Conservation (phyloP, 2,888 invertebrate species). For the Taphrorychus bicolor region DNA sequence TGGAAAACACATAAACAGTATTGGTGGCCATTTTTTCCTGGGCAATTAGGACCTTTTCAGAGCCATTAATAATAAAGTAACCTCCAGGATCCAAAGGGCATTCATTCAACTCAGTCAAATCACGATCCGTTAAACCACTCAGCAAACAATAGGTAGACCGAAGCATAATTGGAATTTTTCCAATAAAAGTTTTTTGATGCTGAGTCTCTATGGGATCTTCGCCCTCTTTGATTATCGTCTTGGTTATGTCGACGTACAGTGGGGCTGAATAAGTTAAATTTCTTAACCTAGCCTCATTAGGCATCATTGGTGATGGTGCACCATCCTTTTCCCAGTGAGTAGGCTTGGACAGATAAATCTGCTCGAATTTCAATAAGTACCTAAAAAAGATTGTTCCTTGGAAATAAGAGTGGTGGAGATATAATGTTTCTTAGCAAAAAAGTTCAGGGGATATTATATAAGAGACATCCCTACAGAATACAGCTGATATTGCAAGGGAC, state of each 20-base stretch:
- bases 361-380: conserved; percentile 96
- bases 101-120: conserved; percentile 98
- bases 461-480: no score
- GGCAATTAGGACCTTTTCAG: conserved; percentile 92
- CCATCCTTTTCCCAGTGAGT: conserved; percentile 99
- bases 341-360: conserved; percentile 98
- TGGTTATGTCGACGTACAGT: conserved; percentile 97
- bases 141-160: conserved; percentile 96
- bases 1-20: conserved; percentile 98
- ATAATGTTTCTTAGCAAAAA: no score
- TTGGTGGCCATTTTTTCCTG: conserved; percentile 99
- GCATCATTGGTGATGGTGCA: conserved; percentile 99
- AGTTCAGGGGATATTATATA: no score
- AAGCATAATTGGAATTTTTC: conserved; percentile 99
- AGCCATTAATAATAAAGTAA: conserved; percentile 99
- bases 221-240: conserved; percentile 91
- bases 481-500: no score
- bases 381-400: conserved; percentile 55
- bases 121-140: conserved; percentile 95
- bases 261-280: conserved; percentile 99
- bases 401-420: no score
- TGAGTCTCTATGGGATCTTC: conserved; percentile 87
- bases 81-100: conserved; percentile 99
- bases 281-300: conserved; percentile 96
- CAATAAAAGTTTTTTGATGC: conserved; percentile 78